phyloP scores from a whole-genome alignment of 2,888 invertebrate genomes.

The Steinernema scapterisci region DNA sequence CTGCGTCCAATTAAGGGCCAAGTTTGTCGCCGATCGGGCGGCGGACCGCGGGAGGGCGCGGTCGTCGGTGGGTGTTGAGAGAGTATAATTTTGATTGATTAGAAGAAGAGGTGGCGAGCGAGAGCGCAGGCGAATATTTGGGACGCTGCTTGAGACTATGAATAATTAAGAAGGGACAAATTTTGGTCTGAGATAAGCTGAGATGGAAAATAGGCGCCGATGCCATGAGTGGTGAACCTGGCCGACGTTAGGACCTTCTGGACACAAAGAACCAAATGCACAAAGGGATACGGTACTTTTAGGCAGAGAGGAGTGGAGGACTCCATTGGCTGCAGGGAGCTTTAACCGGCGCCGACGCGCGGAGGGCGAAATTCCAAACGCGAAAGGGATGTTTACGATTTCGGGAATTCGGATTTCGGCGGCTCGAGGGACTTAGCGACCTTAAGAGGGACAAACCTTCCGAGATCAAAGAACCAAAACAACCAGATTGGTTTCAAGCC shows the following conservation, averaged over 20 bases:
- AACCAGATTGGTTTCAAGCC: no score
- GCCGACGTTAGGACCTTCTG: no score
- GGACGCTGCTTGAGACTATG: constrained; percentile 31
- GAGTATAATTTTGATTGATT: constrained; percentile 33
- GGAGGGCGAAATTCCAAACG: not conserved
- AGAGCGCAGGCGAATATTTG: constrained; percentile 8
- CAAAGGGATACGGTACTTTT: constrained; percentile 23
- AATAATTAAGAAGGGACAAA: constrained; percentile 24
- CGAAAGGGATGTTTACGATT: constrained; percentile 11
- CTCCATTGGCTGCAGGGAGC: not conserved
- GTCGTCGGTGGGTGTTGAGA: not conserved
- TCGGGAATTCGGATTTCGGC: not conserved
- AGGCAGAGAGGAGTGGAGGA: not conserved
- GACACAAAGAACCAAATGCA: not conserved
- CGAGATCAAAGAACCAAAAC: no score
- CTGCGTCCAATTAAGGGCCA: constrained; percentile 31
- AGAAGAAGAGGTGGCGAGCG: constrained; percentile 25
- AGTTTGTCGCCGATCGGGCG: constrained; percentile 29
- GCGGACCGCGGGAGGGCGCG: constrained; percentile 26
- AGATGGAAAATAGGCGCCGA: not conserved
- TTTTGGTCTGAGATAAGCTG: constrained; percentile 12
- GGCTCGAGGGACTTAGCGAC: no score
- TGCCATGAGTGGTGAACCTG: no score
- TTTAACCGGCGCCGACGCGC: not conserved
- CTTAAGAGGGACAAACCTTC: no score